A percentile compares a stretch with the other conserved stretches of the same genome.
Conservation (phyloP, 2,797 vertebrate genomes). For the Cyprinella venusta region DNA sequence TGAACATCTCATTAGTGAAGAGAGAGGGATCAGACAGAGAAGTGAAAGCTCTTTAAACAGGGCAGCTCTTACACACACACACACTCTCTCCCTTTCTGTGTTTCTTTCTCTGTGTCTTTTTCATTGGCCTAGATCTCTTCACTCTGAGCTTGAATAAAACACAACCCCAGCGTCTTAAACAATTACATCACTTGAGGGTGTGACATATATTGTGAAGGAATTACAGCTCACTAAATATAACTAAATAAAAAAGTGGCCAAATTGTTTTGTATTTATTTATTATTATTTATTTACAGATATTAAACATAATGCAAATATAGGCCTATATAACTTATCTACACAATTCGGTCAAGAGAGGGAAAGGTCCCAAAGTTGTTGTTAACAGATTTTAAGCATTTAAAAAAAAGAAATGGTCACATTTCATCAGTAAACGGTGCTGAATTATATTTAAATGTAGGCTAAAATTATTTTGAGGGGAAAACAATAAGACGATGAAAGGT, state of each 20-base stretch:
- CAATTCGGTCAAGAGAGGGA: background rate
- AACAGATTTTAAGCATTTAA: background rate
- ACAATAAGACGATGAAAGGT: background rate
- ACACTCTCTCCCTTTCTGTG: background rate
- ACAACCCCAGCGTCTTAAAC: conserved; percentile 32
- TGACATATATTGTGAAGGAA: conserved; percentile 9
- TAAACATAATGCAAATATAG: background rate
- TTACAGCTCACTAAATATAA: background rate
- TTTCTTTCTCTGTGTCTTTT: conserved; percentile 5
- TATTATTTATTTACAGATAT: background rate
- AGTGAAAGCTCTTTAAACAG: conserved; percentile 51
- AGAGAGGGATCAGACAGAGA: conserved; percentile 54
- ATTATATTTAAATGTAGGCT: background rate
- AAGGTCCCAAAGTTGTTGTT: background rate
- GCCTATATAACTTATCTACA: background rate
- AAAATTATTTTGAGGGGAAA: no score
- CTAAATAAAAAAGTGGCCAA: background rate
- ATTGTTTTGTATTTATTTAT: background rate
- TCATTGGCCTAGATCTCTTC: conserved; percentile 31
- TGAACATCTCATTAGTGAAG: conserved; percentile 64
- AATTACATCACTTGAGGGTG: conserved; percentile 32
- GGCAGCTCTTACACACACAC: conserved; percentile 1
- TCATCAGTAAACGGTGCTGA: background rate
- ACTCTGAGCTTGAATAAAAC: conserved; percentile 48
- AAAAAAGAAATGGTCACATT: background rate